phyloP scores from a whole-genome alignment of 2,797 vertebrate species.

The Melopsittacus undulatus region DNA sequence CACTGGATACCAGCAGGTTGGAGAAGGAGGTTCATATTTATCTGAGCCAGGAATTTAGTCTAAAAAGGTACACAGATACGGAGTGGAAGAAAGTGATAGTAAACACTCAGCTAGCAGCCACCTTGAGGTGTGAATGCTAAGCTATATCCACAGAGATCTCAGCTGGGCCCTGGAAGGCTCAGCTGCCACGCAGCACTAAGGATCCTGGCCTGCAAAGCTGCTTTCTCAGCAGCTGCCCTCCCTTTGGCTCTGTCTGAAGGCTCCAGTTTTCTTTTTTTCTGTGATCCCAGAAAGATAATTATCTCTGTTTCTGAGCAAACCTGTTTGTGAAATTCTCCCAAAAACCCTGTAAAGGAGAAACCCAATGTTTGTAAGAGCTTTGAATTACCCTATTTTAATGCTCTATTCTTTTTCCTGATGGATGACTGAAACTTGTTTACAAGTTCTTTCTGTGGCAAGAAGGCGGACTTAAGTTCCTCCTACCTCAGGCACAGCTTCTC shows the following conservation, averaged over 20 bases:
- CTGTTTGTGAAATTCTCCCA: neutral
- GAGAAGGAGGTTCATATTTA: neutral
- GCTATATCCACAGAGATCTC: neutral
- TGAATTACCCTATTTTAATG: neutral
- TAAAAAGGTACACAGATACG: slow-evolving; percentile 31
- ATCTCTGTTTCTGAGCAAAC: neutral
- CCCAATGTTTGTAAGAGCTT: neutral
- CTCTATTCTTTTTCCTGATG: neutral
- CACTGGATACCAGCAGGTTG: neutral
- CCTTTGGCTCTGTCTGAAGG: neutral
- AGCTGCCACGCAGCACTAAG: neutral
- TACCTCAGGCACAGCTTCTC: neutral
- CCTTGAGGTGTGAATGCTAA: slow-evolving; percentile 20
- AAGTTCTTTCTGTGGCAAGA: neutral
- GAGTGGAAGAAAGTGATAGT: neutral
- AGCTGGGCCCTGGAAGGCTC: neutral
- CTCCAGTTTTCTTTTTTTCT: neutral
- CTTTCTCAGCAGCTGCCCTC: neutral
- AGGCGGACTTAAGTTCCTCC: neutral
- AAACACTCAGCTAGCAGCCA: slow-evolving; percentile 16
- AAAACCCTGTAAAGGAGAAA: neutral
- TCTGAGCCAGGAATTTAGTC: slow-evolving; percentile 45
- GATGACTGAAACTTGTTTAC: neutral
- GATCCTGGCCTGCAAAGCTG: fast-evolving
- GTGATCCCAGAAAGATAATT: neutral